Percentiles rank a stretch among this genome's conserved stretches.
These are phyloP conservation scores for Eupithecia tripunctaria DNA, from an alignment of 2,888 invertebrate species.

Conservation along the genomic window DNA sequence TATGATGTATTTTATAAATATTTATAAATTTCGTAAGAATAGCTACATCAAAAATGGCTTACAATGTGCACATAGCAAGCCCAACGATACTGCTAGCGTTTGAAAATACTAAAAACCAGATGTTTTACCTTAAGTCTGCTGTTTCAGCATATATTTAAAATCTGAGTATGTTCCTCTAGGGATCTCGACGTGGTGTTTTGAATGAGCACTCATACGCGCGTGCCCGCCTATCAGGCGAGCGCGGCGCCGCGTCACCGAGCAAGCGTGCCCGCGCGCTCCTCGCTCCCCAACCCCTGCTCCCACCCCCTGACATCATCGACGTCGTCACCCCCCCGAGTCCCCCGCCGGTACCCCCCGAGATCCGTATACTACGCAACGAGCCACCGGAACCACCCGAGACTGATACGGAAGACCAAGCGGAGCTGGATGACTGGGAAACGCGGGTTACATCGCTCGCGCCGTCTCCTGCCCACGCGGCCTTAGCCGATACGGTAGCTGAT, in stretches of 20 bases:
- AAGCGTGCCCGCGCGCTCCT: slow-evolving; percentile 36
- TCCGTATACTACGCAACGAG: neutral
- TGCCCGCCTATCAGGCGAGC: slow-evolving; percentile 51
- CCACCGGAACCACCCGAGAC: slow-evolving; percentile 2
- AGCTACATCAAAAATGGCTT: too few relatives aligned
- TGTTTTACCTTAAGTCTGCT: neutral
- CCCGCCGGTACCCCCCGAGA: slow-evolving; percentile 23
- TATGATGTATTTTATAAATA: too few relatives aligned
- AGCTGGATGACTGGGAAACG: slow-evolving; percentile 57
- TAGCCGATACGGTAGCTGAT: slow-evolving; percentile 53
- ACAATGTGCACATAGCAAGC: neutral
- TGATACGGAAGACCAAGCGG: slow-evolving; percentile 37
- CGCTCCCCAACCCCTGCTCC: slow-evolving; percentile 39
- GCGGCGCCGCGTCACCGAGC: slow-evolving; percentile 46
- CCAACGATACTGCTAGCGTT: too few relatives aligned
- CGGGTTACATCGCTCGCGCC: slow-evolving; percentile 59
- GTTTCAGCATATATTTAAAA: neutral
- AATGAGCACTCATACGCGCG: slow-evolving; percentile 76
- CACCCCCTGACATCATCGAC: slow-evolving; percentile 40
- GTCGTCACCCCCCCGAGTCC: slow-evolving; percentile 35
- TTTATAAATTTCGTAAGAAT: neutral
- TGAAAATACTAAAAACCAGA: neutral
- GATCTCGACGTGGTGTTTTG: slow-evolving; percentile 63
- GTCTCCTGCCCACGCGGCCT: slow-evolving; percentile 53
- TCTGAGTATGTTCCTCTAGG: slow-evolving; percentile 37